phyloP scores from a whole-genome alignment of 2,888 invertebrate genomes.

The Drosophila borealis region DNA sequence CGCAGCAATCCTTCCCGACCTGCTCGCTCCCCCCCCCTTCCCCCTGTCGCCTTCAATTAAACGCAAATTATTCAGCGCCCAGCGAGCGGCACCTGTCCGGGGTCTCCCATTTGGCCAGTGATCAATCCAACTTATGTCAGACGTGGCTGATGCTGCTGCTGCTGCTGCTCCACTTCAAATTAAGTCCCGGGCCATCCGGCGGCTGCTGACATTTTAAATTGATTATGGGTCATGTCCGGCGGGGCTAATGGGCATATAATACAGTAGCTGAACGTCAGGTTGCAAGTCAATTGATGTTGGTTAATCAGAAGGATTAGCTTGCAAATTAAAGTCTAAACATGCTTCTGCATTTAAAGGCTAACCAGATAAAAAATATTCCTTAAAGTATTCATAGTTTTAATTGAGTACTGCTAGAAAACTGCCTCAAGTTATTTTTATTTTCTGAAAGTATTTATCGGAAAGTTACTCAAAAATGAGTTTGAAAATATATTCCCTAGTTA shows the following conservation, averaged over 20 bases:
- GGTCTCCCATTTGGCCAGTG: slow-evolving; percentile 31
- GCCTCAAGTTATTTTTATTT: too few species aligned
- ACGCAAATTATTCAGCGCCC: slow-evolving; percentile 68
- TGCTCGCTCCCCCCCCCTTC: slow-evolving; percentile 21
- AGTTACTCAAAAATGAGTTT: too few species aligned
- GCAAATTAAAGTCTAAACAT: neutral
- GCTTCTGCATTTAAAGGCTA: neutral
- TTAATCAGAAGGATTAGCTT: slow-evolving; percentile 11
- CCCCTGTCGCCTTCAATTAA: slow-evolving; percentile 74
- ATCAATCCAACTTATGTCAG: slow-evolving; percentile 76
- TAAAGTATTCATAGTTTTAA: too few species aligned
- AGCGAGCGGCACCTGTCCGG: slow-evolving; percentile 62
- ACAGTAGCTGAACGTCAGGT: slow-evolving; percentile 8
- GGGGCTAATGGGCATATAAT: slow-evolving; percentile 12
- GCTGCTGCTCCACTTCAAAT: slow-evolving; percentile 21
- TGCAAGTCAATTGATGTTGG: slow-evolving; percentile 10
- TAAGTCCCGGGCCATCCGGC: slow-evolving; percentile 1
- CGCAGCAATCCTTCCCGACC: slow-evolving; percentile 8
- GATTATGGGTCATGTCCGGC: slow-evolving; percentile 43
- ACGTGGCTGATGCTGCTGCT: slow-evolving; percentile 5
- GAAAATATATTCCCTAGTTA: too few species aligned
- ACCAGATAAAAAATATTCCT: too few species aligned
- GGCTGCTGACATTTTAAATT: slow-evolving; percentile 56
- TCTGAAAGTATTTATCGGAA: too few species aligned
- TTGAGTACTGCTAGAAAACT: too few species aligned